These are phyloP conservation scores for Stomorhina lunata DNA, from an alignment of 2,888 invertebrate genomes.

Conservation along the genomic window DNA sequence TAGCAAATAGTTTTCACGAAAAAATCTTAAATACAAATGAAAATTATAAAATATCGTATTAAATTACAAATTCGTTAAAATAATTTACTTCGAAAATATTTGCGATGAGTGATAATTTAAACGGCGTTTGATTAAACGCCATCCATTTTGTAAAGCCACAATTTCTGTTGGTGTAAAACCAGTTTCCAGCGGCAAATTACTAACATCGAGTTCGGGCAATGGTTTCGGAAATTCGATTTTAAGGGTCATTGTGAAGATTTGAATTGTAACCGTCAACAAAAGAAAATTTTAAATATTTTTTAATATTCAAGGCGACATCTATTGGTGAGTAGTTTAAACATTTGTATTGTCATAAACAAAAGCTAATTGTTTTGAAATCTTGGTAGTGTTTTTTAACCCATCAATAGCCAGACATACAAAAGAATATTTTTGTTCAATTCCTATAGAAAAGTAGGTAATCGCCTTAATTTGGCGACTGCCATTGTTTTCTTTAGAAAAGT, in stretches of 20 bases:
- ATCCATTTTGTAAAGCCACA: slow-evolving; percentile 59
- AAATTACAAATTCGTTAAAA: not conserved
- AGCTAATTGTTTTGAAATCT: not conserved
- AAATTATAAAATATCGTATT: not conserved
- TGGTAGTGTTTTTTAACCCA: not conserved
- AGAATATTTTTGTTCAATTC: not conserved
- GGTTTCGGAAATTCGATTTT: slow-evolving; percentile 57
- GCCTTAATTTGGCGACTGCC: no score
- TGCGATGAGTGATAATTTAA: slow-evolving; percentile 55
- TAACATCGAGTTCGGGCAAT: slow-evolving; percentile 6
- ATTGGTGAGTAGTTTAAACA: not conserved
- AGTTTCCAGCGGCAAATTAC: slow-evolving; percentile 37
- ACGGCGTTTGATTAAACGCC: slow-evolving; percentile 58
- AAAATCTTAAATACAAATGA: slow-evolving; percentile 67
- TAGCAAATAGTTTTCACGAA: slow-evolving; percentile 66
- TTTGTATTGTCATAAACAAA: not conserved
- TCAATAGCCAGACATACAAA: not conserved
- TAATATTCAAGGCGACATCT: not conserved
- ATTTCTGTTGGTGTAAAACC: slow-evolving; percentile 61
- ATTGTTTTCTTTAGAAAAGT: no score
- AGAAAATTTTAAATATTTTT: not conserved
- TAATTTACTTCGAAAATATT: slow-evolving; percentile 60
- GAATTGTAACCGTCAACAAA: not conserved
- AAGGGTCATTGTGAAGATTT: slow-evolving; percentile 24
- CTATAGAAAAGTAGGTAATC: no score